Evolutionary conservation across 1,140 invertebrate genomes (phyloP), one percentile per base, ranked within the genome.

Genomic region (Temnothorax longispinosus): DNA sequence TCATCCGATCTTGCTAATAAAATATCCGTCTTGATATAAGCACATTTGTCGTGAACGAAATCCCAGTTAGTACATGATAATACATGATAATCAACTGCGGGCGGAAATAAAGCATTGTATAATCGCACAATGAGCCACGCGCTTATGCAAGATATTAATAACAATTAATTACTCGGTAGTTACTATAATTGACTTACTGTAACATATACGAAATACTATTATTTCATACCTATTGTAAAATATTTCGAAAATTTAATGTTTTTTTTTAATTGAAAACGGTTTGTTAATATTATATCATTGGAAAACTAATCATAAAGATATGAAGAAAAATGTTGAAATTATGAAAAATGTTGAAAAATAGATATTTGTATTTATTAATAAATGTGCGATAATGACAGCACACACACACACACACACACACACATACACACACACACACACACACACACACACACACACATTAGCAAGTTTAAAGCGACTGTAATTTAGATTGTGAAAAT

Each of bases 111-210:
- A 50, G n/a, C 76, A 10, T 0, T 18, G 44, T 35, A 38, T 78
- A 78, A n/a, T 27, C 27, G 27, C n/a, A 10, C 47, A 65, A 78
- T 35, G 18, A 78, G 3, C 44, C 1, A 6, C 32, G 27, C 3
- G 44, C 76, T 78, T 78, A 78, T 65, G 11, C 64, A 78, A 78
- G 76, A 52, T 54, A 65, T 21, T 65, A 65, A 65, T 35, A 62
- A 60, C 38, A 72, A 72, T 52, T 52, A 41, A 65, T 85, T 76
- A 56, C 67, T 67, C 18, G 11, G 32, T 15, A 32, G 11, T 8
- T 54, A 60, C 11, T 67, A 7, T 50, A 47, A 18, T 7, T 6
- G 15, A 27, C 27, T 7, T 52, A 58, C 15, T 67, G 11, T 47
- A 47, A 18, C 15, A 11, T 8, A 27, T 21, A 4, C 6, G 13